Conservation (phyloP, 2,888 invertebrate genomes). For the Erpobdella octoculata region DNA sequence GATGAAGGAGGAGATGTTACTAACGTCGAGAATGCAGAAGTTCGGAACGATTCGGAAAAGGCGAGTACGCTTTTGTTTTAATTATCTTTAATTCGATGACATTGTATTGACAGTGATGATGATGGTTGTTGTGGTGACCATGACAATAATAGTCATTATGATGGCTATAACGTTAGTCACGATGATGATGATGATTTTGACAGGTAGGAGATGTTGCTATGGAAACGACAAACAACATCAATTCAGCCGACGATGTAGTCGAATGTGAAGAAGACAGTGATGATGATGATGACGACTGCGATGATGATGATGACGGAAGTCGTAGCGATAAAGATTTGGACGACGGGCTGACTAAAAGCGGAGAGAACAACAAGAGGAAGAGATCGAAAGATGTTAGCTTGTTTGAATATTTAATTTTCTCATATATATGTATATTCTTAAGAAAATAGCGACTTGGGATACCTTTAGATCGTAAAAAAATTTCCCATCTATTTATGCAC, state of each 20-base stretch:
- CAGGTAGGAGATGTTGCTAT: not conserved
- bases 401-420: not conserved
- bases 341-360: not conserved
- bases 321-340: not conserved
- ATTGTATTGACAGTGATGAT: not conserved
- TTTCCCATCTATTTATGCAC: no score
- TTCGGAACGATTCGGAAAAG: not conserved
- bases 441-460: no score
- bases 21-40: not conserved
- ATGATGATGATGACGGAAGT: conserved; percentile 7
- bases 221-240: conserved; percentile 1
- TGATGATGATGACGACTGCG: not conserved
- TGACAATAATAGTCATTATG: not conserved
- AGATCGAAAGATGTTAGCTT: not conserved
- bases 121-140: not conserved
- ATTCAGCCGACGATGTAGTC: not conserved
- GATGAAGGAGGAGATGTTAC: not conserved
- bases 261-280: not conserved
- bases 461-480: no score
- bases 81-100: not conserved
- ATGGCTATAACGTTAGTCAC: not conserved
- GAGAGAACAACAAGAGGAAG: not conserved
- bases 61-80: no score
- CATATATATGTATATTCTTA: no score
- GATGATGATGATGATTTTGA: not conserved